Evolutionary conservation across 2,797 vertebrate genomes (phyloP).

Genomic region (Labroides dimidiatus): DNA sequence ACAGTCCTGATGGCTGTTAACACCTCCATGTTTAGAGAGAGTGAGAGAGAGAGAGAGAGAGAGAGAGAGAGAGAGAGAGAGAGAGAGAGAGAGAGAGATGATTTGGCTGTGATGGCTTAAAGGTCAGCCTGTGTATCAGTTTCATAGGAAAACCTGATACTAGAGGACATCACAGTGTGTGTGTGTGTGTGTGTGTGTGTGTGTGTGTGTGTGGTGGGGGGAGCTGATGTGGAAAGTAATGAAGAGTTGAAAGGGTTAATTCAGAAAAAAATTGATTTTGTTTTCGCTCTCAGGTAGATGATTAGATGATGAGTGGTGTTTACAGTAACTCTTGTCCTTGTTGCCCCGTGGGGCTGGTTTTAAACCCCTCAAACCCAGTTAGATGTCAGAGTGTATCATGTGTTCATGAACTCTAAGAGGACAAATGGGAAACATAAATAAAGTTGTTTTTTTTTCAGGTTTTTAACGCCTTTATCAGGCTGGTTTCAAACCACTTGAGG

Average conservation of each 20-base stretch:
- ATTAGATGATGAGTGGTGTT: not conserved
- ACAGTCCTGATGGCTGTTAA: slow-evolving; percentile 22
- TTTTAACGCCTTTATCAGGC: too few relatives aligned
- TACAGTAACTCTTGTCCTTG: not conserved
- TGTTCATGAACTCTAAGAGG: too few relatives aligned
- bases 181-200: slow-evolving; percentile 13
- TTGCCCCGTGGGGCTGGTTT: too few relatives aligned
- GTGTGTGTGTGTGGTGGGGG: not conserved
- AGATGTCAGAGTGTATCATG: too few relatives aligned
- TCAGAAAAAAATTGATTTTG: slow-evolving; percentile 6
- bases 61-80: too few relatives aligned
- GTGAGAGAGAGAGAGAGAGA: too few relatives aligned
- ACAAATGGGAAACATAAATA: too few relatives aligned
- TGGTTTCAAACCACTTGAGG: too few relatives aligned
- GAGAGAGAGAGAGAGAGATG: slow-evolving; percentile 24
- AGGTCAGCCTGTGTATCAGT: slow-evolving; percentile 73
- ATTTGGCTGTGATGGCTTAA: slow-evolving; percentile 48
- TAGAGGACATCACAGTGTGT: slow-evolving; percentile 31
- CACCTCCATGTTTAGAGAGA: slow-evolving; percentile 26
- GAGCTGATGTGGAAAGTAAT: slow-evolving; percentile 11
- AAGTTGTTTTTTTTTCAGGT: too few relatives aligned
- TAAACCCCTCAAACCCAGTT: too few relatives aligned
- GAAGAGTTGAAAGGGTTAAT: slow-evolving; percentile 16
- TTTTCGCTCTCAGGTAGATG: not conserved
- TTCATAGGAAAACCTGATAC: slow-evolving; percentile 71